Percentiles rank a stretch among this genome's conserved stretches.
Conservation (phyloP, 2,888 invertebrate species). For the Cheilosia soror region DNA sequence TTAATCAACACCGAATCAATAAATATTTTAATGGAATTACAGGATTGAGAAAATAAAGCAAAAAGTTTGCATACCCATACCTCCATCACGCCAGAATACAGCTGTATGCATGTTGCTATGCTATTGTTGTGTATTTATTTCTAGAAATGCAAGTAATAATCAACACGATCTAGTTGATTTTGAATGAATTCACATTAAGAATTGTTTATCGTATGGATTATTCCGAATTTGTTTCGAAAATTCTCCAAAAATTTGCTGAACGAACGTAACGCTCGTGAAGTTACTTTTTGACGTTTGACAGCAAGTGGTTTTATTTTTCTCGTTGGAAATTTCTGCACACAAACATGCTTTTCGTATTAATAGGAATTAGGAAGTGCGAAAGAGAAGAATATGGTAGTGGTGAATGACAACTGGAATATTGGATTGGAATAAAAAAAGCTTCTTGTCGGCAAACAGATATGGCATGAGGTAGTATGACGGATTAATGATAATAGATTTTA, state of each 20-base stretch:
- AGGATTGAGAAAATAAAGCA: constrained; percentile 14
- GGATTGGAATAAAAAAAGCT: constrained; percentile 31
- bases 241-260: constrained; percentile 26
- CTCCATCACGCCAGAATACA: constrained; percentile 83
- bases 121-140: background rate
- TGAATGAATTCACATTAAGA: constrained; percentile 24
- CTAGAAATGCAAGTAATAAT: constrained; percentile 8
- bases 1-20: constrained; percentile 40
- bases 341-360: background rate
- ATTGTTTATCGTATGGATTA: constrained; percentile 4
- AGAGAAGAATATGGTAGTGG: constrained; percentile 17
- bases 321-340: constrained; percentile 7
- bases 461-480: background rate
- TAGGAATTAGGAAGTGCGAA: constrained; percentile 2
- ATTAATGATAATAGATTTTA: constrained; percentile 21
- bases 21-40: constrained; percentile 7
- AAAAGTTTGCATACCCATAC: constrained; percentile 74
- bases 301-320: constrained; percentile 53
- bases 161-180: background rate
- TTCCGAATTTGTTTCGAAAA: constrained; percentile 23
- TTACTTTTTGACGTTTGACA: constrained; percentile 68
- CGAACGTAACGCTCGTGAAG: constrained; percentile 17
- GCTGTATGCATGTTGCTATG: constrained; percentile 81
- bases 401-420: constrained; percentile 51
- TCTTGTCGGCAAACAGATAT: background rate